Evolutionary conservation across 2,888 invertebrate genomes (phyloP), one percentile per base, ranked within the genome.

Genomic region (Pediacus dermestoides): DNA sequence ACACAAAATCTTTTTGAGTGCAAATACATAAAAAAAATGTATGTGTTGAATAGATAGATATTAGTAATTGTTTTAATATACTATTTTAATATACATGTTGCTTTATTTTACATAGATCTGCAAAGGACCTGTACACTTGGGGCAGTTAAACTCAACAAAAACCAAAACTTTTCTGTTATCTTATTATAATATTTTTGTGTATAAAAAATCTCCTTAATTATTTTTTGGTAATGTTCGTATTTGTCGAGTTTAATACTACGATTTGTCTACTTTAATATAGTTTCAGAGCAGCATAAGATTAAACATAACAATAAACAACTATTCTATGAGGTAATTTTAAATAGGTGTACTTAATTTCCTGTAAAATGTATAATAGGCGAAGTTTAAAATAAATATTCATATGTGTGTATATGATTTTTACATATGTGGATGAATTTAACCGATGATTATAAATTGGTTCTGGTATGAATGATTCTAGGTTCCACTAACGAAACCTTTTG

Each of bases 401-500:
- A 27, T 42, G 40, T 25, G 34, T 34, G 15, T 39, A 32, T 26
- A 43, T 42, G 49, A 39, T 34, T 39, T 45, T 41, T 37, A 35
- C 23, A 31, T 23, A 23, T 23, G n/a, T 23, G 23, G 21, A 7
- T 18, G 21, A 18, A 18, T 18, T 34, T 34, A 16, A 48, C 55
- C 48, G 55, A 48, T 57, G 60, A 60, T 61, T 61, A 60, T 58
- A 63, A 62, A 61, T 58, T 59, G 57, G 58, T 34, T 27, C 30
- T 14, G 36, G 27, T 30, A 36, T 42, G 30, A 37, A 37, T 36
- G 7, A 15, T 31, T 31, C 52, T 58, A 67, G 40, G 66, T 62
- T 26, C 64, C 61, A 41, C 67, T 66, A 42, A 74, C 64, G 51
- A 76, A 72, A 40, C 81, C 82, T 70, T 80, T 83, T 22, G 91